Percentiles rank a stretch among this genome's conserved stretches.
Conservation (phyloP, 2,888 invertebrate species). For the Apodemia mormo region DNA sequence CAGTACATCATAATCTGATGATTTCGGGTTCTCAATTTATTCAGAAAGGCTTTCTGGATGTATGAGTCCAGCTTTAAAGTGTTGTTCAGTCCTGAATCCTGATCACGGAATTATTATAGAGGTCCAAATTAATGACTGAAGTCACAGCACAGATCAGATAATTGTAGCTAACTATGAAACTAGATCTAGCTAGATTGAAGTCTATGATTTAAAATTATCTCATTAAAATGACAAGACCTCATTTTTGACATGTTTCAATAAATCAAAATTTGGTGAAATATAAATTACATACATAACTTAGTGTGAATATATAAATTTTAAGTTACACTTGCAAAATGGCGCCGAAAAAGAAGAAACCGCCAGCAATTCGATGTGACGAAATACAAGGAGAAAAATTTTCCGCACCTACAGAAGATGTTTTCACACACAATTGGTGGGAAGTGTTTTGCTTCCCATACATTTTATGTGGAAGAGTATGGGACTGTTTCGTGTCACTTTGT, state of each 20-base stretch:
- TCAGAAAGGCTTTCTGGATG: too few relatives aligned
- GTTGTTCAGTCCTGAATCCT: too few relatives aligned
- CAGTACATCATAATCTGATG: too few relatives aligned
- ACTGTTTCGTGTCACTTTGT: constrained; percentile 56
- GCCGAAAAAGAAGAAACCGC: constrained; percentile 44
- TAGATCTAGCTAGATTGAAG: too few relatives aligned
- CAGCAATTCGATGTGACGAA: constrained; percentile 47
- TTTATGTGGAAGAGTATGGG: constrained; percentile 57
- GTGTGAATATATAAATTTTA: constrained; percentile 4
- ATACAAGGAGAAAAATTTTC: constrained; percentile 54
- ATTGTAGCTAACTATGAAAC: too few relatives aligned
- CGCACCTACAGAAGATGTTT: constrained; percentile 53
- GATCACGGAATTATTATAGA: too few relatives aligned
- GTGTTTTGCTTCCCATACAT: constrained; percentile 68
- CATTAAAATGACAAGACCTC: not conserved
- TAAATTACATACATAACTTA: not conserved
- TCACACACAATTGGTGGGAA: constrained; percentile 64
- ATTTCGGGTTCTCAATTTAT: too few relatives aligned
- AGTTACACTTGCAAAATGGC: constrained; percentile 35
- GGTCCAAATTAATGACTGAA: too few relatives aligned
- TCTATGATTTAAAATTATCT: too few relatives aligned
- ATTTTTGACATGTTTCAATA: constrained; percentile 16
- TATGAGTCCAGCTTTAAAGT: too few relatives aligned
- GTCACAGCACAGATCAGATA: too few relatives aligned
- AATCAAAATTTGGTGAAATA: constrained; percentile 3